phyloP scores from a whole-genome alignment of 92 coral and sea anemone species.

The Micromussa lordhowensis region DNA sequence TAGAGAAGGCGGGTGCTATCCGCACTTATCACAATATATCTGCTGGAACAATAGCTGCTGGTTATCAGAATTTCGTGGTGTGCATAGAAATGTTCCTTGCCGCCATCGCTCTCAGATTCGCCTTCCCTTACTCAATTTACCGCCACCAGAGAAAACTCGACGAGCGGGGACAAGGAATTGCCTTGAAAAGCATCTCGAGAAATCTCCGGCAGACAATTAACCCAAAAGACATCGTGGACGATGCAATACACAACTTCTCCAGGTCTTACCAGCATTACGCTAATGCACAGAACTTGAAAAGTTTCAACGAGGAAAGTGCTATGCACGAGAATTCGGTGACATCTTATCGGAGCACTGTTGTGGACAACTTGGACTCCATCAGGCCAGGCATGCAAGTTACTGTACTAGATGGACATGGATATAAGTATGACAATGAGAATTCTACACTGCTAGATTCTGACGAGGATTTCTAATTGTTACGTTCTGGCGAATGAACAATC shows the following conservation, averaged over 20 bases:
- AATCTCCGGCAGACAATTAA: slow-evolving; percentile 93
- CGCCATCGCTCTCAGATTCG: slow-evolving; percentile 89
- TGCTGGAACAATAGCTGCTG: slow-evolving; percentile 98
- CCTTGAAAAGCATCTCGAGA: slow-evolving; percentile 92
- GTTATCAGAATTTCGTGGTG: slow-evolving; percentile 94
- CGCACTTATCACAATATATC: slow-evolving; percentile 87
- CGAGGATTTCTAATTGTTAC: slow-evolving; percentile 63
- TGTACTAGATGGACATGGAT: slow-evolving; percentile 79
- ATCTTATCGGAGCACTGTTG: slow-evolving; percentile 80
- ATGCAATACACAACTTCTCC: slow-evolving; percentile 98
- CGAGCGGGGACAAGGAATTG: slow-evolving; percentile 96
- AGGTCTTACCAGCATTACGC: slow-evolving; percentile 96
- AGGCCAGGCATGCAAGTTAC: slow-evolving; percentile 90
- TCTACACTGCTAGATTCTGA: slow-evolving; percentile 89
- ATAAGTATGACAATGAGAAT: slow-evolving; percentile 74
- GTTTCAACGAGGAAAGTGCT: slow-evolving; percentile 59
- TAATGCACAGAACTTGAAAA: slow-evolving; percentile 76
- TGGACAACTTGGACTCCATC: slow-evolving; percentile 73
- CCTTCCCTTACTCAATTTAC: slow-evolving; percentile 93
- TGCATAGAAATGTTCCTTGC: slow-evolving; percentile 99
- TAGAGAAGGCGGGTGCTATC: slow-evolving; percentile 91
- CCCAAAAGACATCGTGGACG: slow-evolving; percentile 97
- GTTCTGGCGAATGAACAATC: neutral
- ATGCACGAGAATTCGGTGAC: slow-evolving; percentile 45
- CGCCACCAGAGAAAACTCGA: slow-evolving; percentile 87